These are phyloP conservation scores for Tenthredo notha DNA, from an alignment of 2,888 invertebrate genomes.

Conservation along the genomic window DNA sequence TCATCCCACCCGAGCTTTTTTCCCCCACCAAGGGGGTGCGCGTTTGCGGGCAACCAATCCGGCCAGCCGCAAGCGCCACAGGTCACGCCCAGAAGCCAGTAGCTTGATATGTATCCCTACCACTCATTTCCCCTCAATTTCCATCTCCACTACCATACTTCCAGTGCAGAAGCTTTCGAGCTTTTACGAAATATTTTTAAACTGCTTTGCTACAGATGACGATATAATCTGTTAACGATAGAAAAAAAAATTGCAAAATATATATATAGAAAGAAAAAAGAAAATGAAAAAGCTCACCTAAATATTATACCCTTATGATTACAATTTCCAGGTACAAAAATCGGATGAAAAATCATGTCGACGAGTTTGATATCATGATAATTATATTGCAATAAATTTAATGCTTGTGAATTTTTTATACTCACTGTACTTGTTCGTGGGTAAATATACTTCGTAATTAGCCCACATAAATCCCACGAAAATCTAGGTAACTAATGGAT, in stretches of 20 bases:
- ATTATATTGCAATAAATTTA: too few species aligned
- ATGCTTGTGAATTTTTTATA: neutral
- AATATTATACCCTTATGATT: neutral
- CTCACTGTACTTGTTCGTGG: neutral
- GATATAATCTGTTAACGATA: conserved; percentile 77
- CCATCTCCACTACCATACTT: conserved; percentile 43
- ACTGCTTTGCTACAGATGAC: conserved; percentile 74
- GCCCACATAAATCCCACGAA: conserved; percentile 11
- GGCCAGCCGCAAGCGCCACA: conserved; percentile 71
- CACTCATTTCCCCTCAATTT: conserved; percentile 60
- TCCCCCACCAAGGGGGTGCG: conserved; percentile 68
- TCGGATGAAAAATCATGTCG: neutral
- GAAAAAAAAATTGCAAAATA: conserved; percentile 66
- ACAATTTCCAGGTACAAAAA: too few species aligned
- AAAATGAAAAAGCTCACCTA: neutral
- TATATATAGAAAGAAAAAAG: neutral
- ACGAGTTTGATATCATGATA: neutral
- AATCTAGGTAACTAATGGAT: conserved; percentile 19
- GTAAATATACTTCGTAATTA: conserved; percentile 9
- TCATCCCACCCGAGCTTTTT: conserved; percentile 56
- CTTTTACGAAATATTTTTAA: conserved; percentile 75
- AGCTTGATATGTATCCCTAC: conserved; percentile 65
- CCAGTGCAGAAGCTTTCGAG: conserved; percentile 70
- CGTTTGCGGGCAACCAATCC: conserved; percentile 74
- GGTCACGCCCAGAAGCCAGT: conserved; percentile 76